Evolutionary conservation across 1,140 invertebrate genomes (phyloP).

Genomic region (Drosophila bocqueti): DNA sequence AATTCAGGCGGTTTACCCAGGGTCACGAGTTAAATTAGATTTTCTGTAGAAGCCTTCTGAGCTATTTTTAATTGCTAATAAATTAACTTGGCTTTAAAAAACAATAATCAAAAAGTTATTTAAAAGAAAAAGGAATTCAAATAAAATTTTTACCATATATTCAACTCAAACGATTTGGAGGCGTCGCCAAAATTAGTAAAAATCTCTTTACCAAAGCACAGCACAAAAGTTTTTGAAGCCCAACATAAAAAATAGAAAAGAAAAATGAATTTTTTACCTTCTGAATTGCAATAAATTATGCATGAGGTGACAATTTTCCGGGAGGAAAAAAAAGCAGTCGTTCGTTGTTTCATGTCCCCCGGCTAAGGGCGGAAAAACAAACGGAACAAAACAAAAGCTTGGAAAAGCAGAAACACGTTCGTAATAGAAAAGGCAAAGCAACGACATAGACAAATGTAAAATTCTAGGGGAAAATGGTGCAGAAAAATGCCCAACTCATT

Average conservation of each 20-base stretch:
- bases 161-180: conserved; percentile 10
- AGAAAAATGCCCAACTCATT: conserved; percentile 70
- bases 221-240: conserved; percentile 45
- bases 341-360: conserved; percentile 19
- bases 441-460: conserved; percentile 68
- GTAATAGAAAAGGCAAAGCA: conserved; percentile 60
- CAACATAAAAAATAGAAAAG: conserved; percentile 3
- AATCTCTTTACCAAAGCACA: not conserved
- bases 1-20: conserved; percentile 29
- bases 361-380: conserved; percentile 48
- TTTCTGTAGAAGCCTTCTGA: not conserved
- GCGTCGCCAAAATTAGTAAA: conserved; percentile 18
- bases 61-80: conserved; percentile 19
- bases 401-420: conserved; percentile 64
- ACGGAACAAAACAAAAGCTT: conserved; percentile 14
- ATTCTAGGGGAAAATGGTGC: conserved; percentile 56
- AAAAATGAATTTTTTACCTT: conserved; percentile 75
- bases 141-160: not conserved
- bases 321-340: conserved; percentile 28
- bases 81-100: not conserved
- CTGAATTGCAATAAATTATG: conserved; percentile 80
- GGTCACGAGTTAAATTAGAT: conserved; percentile 18
- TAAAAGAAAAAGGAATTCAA: not conserved
- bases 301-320: conserved; percentile 79
- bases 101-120: not conserved